phyloP scores from a whole-genome alignment of 2,113 vertebrate genomes.

The Pongo pygmaeus region DNA sequence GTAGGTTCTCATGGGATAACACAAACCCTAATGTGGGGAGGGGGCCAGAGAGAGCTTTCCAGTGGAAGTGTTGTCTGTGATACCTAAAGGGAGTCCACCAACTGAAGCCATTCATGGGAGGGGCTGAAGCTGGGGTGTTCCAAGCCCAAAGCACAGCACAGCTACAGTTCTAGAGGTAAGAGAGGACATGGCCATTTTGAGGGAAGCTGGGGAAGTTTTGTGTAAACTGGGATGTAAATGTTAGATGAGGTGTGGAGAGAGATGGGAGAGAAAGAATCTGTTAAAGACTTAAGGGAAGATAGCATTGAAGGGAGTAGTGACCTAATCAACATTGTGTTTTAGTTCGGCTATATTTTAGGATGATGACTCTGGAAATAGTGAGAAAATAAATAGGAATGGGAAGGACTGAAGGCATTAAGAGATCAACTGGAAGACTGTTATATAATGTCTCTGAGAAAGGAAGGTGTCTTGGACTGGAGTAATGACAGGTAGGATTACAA shows the following conservation, averaged over 20 bases:
- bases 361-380: not conserved
- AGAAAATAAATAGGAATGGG: not conserved
- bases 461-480: not conserved
- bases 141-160: not conserved
- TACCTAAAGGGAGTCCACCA: not conserved
- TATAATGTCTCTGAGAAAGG: not conserved
- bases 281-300: not conserved
- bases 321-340: not conserved
- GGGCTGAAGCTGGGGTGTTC: not conserved
- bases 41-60: not conserved
- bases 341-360: not conserved
- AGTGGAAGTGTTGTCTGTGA: not conserved
- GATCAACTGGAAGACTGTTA: not conserved
- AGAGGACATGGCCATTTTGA: not conserved
- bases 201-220: not conserved
- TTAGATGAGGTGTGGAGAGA: not conserved
- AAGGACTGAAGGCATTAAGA: not conserved
- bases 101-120: not conserved
- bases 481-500: not conserved
- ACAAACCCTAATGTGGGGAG: not conserved
- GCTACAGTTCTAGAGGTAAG: not conserved
- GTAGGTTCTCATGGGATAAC: not conserved
- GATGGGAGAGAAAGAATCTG: not conserved
- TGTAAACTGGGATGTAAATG: not conserved
- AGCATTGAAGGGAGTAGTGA: not conserved